phyloP scores from a whole-genome alignment of 2,797 vertebrate genomes.

The Danio kyathit region DNA sequence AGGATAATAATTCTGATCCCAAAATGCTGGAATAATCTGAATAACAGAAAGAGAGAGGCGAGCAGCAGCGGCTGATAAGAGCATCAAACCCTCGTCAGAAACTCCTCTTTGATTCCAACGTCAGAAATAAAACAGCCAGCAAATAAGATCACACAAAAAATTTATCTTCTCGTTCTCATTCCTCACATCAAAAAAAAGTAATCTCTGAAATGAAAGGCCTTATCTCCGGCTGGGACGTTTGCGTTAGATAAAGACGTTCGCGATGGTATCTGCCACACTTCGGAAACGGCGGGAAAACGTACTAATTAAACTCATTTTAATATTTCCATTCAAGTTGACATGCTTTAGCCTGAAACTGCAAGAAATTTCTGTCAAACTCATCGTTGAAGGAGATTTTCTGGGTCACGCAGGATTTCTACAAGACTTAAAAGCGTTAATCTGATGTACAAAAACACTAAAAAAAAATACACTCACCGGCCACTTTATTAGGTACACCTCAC shows the following conservation, averaged over 20 bases:
- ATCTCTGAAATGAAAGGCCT: slow-evolving; percentile 74
- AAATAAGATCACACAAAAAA: slow-evolving; percentile 48
- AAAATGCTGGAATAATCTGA: background rate
- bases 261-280: slow-evolving; percentile 69
- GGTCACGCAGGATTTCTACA: background rate
- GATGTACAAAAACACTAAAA: too few relatives aligned
- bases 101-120: slow-evolving; percentile 8
- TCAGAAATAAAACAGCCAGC: slow-evolving; percentile 31
- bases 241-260: slow-evolving; percentile 63
- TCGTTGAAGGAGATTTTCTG: slow-evolving; percentile 3
- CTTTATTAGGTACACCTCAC: too few relatives aligned
- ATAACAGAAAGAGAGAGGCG: background rate
- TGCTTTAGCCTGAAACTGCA: slow-evolving; percentile 32
- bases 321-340: slow-evolving; percentile 53
- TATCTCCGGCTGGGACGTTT: slow-evolving; percentile 73
- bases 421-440: too few relatives aligned
- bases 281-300: slow-evolving; percentile 9
- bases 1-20: slow-evolving; percentile 27
- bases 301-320: slow-evolving; percentile 69
- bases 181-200: slow-evolving; percentile 64
- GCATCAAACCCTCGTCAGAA: slow-evolving; percentile 20
- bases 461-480: too few relatives aligned
- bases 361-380: slow-evolving; percentile 28
- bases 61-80: slow-evolving; percentile 5
- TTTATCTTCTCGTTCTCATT: slow-evolving; percentile 36